A percentile compares a stretch with the other conserved stretches of the same genome.
Conservation (phyloP, 2,888 invertebrate species). For the Hyalella azteca region DNA sequence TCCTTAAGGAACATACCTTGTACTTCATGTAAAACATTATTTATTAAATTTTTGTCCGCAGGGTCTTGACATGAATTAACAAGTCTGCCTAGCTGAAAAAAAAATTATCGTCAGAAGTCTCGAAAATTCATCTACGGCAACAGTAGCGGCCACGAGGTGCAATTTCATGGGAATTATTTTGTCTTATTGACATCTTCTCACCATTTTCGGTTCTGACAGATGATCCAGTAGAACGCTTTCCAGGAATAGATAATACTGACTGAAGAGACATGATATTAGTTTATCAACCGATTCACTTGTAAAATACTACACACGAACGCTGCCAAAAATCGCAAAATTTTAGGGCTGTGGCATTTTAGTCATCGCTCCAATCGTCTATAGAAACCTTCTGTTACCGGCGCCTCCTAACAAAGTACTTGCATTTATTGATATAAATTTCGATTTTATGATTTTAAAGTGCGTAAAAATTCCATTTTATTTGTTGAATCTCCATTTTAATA, state of each 20-base stretch:
- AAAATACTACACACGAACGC: neutral
- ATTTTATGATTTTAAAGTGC: too few species aligned
- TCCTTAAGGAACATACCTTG: too few species aligned
- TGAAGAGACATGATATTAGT: slow-evolving; percentile 50
- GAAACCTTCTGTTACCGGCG: neutral
- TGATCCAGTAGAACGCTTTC: slow-evolving; percentile 51
- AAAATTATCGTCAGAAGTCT: neutral
- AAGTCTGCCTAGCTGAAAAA: neutral
- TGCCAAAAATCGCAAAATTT: neutral
- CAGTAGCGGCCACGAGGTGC: neutral
- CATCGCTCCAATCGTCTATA: neutral
- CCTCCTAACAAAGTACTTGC: too few species aligned
- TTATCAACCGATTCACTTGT: neutral
- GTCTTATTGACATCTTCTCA: slow-evolving; percentile 17
- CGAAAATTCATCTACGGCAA: slow-evolving; percentile 15
- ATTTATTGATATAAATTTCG: too few species aligned
- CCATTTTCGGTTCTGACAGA: slow-evolving; percentile 56
- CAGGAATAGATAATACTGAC: slow-evolving; percentile 51
- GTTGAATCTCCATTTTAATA: too few species aligned
- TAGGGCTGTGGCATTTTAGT: slow-evolving; percentile 15
- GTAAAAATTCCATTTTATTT: too few species aligned
- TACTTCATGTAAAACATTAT: too few species aligned
- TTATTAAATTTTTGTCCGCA: too few species aligned
- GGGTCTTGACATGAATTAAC: slow-evolving; percentile 7
- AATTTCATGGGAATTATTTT: neutral